phyloP scores from a whole-genome alignment of 2,113 vertebrate species.

The Lanius ludovicianus region DNA sequence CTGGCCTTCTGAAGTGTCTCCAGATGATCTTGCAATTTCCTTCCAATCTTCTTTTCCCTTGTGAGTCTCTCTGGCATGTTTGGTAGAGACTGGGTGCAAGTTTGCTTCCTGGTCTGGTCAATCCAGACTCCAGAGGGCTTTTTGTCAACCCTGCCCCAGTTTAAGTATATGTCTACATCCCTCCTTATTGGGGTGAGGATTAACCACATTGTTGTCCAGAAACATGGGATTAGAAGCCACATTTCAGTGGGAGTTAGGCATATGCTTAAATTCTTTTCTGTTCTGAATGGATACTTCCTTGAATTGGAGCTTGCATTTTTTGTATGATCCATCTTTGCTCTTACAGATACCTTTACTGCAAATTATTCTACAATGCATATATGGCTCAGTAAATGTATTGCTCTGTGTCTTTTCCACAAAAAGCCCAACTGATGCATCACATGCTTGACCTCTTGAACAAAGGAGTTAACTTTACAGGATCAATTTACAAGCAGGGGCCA shows the following conservation, averaged over 20 bases:
- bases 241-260: slow-evolving; percentile 15
- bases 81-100: background rate
- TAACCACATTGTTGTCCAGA: background rate
- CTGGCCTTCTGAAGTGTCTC: background rate
- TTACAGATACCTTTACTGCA: background rate
- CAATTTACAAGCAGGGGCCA: slow-evolving; percentile 42
- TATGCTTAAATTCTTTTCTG: background rate
- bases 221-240: background rate
- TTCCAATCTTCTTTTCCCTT: background rate
- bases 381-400: background rate
- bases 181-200: background rate
- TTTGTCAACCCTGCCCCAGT: background rate
- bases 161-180: background rate
- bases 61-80: fast-evolving
- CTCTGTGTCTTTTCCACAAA: slow-evolving; percentile 26
- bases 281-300: slow-evolving; percentile 40
- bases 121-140: background rate
- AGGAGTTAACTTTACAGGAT: slow-evolving; percentile 58
- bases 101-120: background rate
- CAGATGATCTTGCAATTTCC: background rate
- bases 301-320: slow-evolving; percentile 1
- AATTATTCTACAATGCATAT: background rate
- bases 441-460: slow-evolving; percentile 55
- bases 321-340: background rate
- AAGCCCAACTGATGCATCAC: slow-evolving; percentile 16